phyloP scores from a whole-genome alignment of 2,888 invertebrate species.

The Caenorhabditis sp. region DNA sequence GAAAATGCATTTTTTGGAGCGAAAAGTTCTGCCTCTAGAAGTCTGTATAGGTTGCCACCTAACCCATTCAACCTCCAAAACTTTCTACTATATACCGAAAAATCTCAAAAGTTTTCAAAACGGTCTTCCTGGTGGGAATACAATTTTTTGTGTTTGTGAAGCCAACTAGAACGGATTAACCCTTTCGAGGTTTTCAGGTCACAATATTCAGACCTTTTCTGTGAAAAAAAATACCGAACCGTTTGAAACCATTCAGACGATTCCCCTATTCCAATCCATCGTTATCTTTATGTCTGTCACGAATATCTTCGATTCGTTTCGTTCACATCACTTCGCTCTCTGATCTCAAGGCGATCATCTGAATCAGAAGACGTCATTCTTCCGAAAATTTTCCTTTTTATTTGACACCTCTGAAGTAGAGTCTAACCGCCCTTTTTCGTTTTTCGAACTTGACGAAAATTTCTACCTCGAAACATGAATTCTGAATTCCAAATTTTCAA shows the following conservation, averaged over 20 bases:
- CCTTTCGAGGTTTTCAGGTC: no score
- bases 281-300: background rate
- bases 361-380: conserved; percentile 13
- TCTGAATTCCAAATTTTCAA: no score
- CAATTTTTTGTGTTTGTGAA: background rate
- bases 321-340: conserved; percentile 31
- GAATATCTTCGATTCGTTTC: no score
- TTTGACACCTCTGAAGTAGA: background rate
- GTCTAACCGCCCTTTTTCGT: no score
- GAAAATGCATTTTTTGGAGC: no score
- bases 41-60: no score
- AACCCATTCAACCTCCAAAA: no score
- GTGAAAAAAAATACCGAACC: no score
- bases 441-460: background rate
- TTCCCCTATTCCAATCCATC: background rate
- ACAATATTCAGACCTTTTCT: background rate
- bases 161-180: background rate
- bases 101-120: no score
- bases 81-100: no score
- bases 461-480: background rate
- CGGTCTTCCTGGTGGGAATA: background rate
- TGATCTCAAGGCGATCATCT: conserved; percentile 21
- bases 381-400: background rate
- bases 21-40: no score
- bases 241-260: no score